These are phyloP conservation scores for Procambarus virginalis DNA, from an alignment of 1,140 invertebrate species.

Conservation along the genomic window DNA sequence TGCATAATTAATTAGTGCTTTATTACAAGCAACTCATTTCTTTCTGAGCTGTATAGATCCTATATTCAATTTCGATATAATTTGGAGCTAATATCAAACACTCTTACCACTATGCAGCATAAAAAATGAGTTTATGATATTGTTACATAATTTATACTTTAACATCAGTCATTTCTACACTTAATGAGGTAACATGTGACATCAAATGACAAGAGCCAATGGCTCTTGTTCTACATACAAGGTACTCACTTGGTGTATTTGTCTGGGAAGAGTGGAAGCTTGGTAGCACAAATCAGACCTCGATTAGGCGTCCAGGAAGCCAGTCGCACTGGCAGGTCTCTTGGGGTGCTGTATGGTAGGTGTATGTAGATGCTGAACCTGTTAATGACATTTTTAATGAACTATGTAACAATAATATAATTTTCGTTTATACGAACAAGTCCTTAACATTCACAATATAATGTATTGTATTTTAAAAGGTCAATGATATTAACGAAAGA, in stretches of 20 bases:
- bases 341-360: neutral
- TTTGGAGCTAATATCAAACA: too few species aligned
- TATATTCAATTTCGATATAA: too few species aligned
- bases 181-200: too few species aligned
- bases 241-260: neutral
- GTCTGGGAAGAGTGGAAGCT: neutral
- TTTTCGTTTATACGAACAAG: neutral
- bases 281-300: neutral
- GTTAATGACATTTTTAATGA: neutral
- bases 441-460: neutral
- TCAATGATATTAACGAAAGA: neutral
- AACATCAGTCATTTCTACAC: too few species aligned
- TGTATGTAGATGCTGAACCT: neutral
- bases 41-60: too few species aligned
- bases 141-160: too few species aligned
- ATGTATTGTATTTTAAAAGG: neutral
- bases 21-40: too few species aligned
- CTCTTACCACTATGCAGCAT: too few species aligned
- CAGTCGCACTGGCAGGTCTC: neutral
- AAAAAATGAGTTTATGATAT: too few species aligned
- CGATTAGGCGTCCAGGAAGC: conserved; percentile 15
- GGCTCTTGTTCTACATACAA: neutral
- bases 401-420: neutral
- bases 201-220: too few species aligned
- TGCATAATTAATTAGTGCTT: too few species aligned